These are phyloP conservation scores for Corythoichthys intestinalis DNA, from an alignment of 2,113 vertebrate species.

Conservation along the genomic window DNA sequence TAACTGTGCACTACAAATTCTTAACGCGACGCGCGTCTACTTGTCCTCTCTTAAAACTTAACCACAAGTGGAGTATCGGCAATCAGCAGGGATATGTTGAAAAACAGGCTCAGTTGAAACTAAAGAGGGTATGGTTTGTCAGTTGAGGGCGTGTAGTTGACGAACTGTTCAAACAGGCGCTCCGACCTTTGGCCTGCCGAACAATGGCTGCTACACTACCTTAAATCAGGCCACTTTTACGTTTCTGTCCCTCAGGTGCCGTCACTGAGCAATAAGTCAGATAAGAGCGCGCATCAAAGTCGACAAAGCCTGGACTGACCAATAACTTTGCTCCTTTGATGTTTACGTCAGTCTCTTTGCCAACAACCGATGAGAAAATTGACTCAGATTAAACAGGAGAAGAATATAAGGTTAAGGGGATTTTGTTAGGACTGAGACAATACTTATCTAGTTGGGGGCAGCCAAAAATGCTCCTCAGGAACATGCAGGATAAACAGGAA, in stretches of 20 bases:
- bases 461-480: slow-evolving; percentile 22
- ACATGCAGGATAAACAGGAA: slow-evolving; percentile 50
- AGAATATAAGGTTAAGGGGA: not conserved
- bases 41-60: not conserved
- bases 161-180: slow-evolving; percentile 53
- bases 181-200: slow-evolving; percentile 57
- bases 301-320: not conserved
- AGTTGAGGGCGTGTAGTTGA: slow-evolving; percentile 13
- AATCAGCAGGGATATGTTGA: not conserved
- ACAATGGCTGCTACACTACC: slow-evolving; percentile 30
- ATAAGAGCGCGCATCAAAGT: not conserved
- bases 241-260: slow-evolving; percentile 5
- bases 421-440: not conserved
- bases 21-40: not conserved
- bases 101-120: slow-evolving; percentile 17
- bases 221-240: slow-evolving; percentile 34
- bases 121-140: slow-evolving; percentile 27
- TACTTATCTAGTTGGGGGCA: not conserved
- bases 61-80: not conserved
- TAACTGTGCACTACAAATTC: slow-evolving; percentile 32
- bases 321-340: not conserved
- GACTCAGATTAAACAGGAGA: not conserved
- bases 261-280: slow-evolving; percentile 10
- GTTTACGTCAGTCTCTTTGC: not conserved
- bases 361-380: too few relatives aligned